Percentiles rank a stretch among this genome's conserved stretches.
Evolutionary conservation across 2,888 invertebrate species (phyloP).

Genomic region (Yponomeuta plumbellus): DNA sequence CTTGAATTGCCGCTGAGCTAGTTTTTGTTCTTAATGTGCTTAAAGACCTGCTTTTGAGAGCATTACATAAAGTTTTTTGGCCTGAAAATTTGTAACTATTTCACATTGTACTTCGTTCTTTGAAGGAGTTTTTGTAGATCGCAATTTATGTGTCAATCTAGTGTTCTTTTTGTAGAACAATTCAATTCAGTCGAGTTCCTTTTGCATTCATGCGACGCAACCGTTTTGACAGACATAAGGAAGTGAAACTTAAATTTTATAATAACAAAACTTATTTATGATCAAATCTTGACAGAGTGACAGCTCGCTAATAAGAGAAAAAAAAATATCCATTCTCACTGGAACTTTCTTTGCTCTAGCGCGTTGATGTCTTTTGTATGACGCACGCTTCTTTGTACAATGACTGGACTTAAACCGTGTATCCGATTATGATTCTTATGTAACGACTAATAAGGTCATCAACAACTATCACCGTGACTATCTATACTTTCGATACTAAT

Average conservation of each 20-base stretch:
- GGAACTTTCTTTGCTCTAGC: conserved; percentile 12
- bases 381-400: conserved; percentile 4
- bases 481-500: neutral
- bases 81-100: neutral
- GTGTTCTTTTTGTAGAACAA: too few species aligned
- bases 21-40: neutral
- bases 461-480: neutral
- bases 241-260: conserved; percentile 3
- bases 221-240: neutral
- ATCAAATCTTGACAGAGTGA: conserved; percentile 5
- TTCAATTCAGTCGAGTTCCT: too few species aligned
- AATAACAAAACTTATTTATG: neutral
- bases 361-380: conserved; percentile 17
- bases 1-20: neutral
- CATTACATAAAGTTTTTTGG: conserved; percentile 5
- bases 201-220: too few species aligned
- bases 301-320: neutral
- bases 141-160: neutral
- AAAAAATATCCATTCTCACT: conserved; percentile 4
- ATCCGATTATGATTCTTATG: conserved; percentile 1
- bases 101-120: neutral
- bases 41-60: neutral
- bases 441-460: neutral
- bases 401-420: neutral
- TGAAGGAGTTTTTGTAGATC: neutral